Conservation (phyloP, 2,888 invertebrate species). For the Lydus trimaculatus region DNA sequence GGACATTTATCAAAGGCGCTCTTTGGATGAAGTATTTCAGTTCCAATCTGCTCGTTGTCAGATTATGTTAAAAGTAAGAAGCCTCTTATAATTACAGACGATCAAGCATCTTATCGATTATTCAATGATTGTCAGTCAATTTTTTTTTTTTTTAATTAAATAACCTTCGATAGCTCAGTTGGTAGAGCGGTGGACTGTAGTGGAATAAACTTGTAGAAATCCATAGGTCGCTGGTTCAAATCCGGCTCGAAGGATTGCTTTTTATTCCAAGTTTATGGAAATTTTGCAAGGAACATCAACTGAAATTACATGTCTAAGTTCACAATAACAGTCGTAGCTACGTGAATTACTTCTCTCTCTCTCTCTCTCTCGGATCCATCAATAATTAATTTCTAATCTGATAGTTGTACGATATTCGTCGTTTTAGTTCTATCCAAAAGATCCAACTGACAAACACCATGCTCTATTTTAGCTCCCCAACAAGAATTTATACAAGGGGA, state of each 20-base stretch:
- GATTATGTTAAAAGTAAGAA: no score
- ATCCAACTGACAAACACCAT: slow-evolving; percentile 40
- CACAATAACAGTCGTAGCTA: background rate
- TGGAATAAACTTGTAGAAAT: slow-evolving; percentile 16
- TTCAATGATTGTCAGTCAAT: background rate
- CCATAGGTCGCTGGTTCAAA: slow-evolving; percentile 60
- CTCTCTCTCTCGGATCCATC: slow-evolving; percentile 26
- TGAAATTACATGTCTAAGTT: no score
- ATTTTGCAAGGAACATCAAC: background rate
- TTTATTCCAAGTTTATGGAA: slow-evolving; percentile 11
- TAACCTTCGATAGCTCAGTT: slow-evolving; percentile 50
- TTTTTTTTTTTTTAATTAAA: background rate
- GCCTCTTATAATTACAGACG: no score
- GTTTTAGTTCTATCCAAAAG: slow-evolving; percentile 23
- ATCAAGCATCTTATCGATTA: no score
- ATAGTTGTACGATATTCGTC: slow-evolving; percentile 36
- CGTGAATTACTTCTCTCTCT: background rate
- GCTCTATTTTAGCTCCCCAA: background rate
- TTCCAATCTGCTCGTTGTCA: no score
- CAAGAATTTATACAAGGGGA: background rate
- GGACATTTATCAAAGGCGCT: no score
- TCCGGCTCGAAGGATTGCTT: slow-evolving; percentile 43
- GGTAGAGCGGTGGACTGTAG: slow-evolving; percentile 51
- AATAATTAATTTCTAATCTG: slow-evolving; percentile 39
- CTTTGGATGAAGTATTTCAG: no score